Evolutionary conservation across 2,797 vertebrate genomes (phyloP).

Genomic region (Protonibea diacanthus): DNA sequence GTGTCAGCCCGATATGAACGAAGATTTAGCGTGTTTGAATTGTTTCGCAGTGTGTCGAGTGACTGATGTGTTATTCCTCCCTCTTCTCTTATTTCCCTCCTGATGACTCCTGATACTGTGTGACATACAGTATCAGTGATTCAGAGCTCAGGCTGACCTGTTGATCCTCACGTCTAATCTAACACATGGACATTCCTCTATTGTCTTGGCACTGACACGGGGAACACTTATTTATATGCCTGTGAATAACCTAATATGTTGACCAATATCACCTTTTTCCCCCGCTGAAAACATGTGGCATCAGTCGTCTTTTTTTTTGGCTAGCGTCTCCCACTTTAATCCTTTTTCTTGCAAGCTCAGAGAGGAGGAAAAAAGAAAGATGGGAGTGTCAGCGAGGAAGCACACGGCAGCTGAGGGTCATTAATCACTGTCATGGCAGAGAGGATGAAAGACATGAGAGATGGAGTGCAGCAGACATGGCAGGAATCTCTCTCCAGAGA

Average conservation of each 20-base stretch:
- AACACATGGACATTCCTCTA: constrained; percentile 23
- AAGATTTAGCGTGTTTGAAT: not conserved
- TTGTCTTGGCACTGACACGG: constrained; percentile 7
- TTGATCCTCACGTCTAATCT: constrained; percentile 35
- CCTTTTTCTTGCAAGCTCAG: constrained; percentile 61
- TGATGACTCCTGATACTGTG: constrained; percentile 13
- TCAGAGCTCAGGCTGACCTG: constrained; percentile 26
- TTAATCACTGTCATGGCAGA: constrained; percentile 76
- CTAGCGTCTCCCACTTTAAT: constrained; percentile 59
- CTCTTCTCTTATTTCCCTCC: not conserved
- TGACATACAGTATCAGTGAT: constrained; percentile 33
- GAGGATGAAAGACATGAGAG: constrained; percentile 74
- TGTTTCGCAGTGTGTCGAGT: constrained; percentile 2
- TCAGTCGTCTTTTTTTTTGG: constrained; percentile 61
- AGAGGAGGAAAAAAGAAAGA: constrained; percentile 66
- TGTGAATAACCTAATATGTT: constrained; percentile 32
- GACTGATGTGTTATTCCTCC: constrained; percentile 5
- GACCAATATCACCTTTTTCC: constrained; percentile 38
- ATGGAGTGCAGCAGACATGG: constrained; percentile 71
- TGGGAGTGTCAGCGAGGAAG: constrained; percentile 74
- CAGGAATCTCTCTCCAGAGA: constrained; percentile 76
- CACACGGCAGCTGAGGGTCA: constrained; percentile 80
- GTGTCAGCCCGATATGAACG: too few relatives aligned
- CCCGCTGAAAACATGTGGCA: constrained; percentile 67
- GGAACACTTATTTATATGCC: constrained; percentile 20